A percentile compares a stretch with the other conserved stretches of the same genome.
These are phyloP conservation scores for Chirona hameri DNA, from an alignment of 2,888 invertebrate species.

Conservation along the genomic window DNA sequence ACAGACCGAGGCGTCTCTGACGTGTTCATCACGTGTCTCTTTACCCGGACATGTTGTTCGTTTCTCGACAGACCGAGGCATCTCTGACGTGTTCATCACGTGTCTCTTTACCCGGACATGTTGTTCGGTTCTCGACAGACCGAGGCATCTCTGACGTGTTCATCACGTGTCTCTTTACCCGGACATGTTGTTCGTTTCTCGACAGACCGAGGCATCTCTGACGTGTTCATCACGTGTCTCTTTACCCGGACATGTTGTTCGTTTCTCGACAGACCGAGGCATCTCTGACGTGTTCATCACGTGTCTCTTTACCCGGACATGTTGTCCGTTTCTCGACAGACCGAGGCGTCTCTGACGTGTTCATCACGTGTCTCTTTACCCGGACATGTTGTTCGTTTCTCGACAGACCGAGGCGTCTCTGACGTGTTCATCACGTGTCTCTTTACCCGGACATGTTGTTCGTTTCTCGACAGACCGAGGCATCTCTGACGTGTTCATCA, in stretches of 20 bases:
- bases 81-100: constrained; percentile 64
- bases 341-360: constrained; percentile 58
- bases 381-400: background rate
- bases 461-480: constrained; percentile 46
- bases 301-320: constrained; percentile 49
- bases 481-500: constrained; percentile 63
- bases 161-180: constrained; percentile 58
- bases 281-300: constrained; percentile 66
- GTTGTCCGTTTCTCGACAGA: constrained; percentile 39
- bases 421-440: constrained; percentile 67
- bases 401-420: constrained; percentile 53
- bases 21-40: constrained; percentile 65
- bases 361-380: constrained; percentile 61
- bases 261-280: constrained; percentile 46
- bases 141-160: constrained; percentile 60
- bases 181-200: background rate
- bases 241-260: too few relatives aligned
- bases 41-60: too few relatives aligned
- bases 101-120: constrained; percentile 49
- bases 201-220: constrained; percentile 53
- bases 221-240: constrained; percentile 66
- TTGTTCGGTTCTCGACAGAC: constrained; percentile 39
- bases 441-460: too few relatives aligned
- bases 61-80: constrained; percentile 48
- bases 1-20: constrained; percentile 55